Base-by-base conservation (phyloP, 2,888 invertebrate species). In the Eumerus sabulonum region DNA sequence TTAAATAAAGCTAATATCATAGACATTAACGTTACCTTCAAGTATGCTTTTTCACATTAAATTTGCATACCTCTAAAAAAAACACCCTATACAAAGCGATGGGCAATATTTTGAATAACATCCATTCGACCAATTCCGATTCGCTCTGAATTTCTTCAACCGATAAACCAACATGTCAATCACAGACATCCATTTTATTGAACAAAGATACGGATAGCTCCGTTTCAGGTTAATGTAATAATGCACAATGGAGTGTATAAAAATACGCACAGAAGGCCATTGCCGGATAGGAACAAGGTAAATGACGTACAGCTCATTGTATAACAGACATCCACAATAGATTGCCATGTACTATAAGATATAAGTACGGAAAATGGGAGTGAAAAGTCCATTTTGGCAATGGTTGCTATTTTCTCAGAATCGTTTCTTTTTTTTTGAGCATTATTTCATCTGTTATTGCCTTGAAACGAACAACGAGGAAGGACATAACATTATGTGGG, bases 261-360 rank as follows among this genome's bases (percentile, higher is more conserved):
- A n/a, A n/a, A n/a, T n/a, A n/a, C n/a, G n/a, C n/a, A n/a, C 27
- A 27, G 3, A 27, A 27, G 27, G 7, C 27, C 27, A 7, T 27
- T 2, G 27, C 7, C 27, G 3, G 27, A 27, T 27, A 7, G 27
- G 27, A 4, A 27, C 7, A 27, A 27, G 27, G 27, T 27, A 27
- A 2, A 68, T 44, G 36, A 40, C 45, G 18, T 27, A 7, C 27
- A 54, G 54, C 4, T 19, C 36, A 64, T 79, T 73, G 77, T 73
- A 79, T 73, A 79, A 79, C 77, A 56, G 63, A 67, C 67, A 73
- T 63, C n/a, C n/a, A n/a, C n/a, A n/a, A n/a, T n/a, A 56, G n/a
- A 27, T 4, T 59, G 53, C 67, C 57, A 50, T 51, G 13, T 60
- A 47, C 48, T 67, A 60, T 44, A 45, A 66, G 62, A 47, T 27